Evolutionary conservation across 2,113 vertebrate genomes (phyloP).

Genomic region (Gobiocypris rarus): DNA sequence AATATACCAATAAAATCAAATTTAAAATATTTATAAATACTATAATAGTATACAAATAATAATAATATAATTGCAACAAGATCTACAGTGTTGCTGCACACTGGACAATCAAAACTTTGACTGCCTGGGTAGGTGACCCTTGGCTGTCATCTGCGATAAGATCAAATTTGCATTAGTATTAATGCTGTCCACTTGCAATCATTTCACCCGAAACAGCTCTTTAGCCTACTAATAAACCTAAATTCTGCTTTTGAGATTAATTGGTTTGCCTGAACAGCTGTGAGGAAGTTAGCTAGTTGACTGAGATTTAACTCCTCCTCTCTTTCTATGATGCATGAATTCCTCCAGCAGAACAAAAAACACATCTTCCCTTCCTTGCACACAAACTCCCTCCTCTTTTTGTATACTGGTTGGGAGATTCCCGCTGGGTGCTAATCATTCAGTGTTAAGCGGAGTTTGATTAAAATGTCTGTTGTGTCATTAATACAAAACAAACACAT

Average conservation of each 20-base stretch:
- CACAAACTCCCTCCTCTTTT: conserved; percentile 31
- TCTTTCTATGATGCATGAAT: not conserved
- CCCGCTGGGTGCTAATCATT: conserved; percentile 57
- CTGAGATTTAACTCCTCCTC: not conserved
- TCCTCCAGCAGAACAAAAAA: conserved; percentile 4
- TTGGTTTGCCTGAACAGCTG: not conserved
- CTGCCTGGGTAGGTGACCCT: no score
- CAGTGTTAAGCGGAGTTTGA: conserved; percentile 49
- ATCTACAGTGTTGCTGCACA: no score
- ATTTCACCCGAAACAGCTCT: not conserved
- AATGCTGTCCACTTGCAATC: not conserved
- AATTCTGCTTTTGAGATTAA: not conserved
- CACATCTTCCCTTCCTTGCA: conserved; percentile 22
- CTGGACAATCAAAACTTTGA: no score
- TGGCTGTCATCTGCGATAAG: not conserved
- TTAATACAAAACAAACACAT: conserved; percentile 55
- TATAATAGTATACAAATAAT: no score
- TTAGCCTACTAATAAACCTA: not conserved
- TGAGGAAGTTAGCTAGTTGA: not conserved
- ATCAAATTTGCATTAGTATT: not conserved
- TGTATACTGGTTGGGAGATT: conserved; percentile 36
- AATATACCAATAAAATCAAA: no score
- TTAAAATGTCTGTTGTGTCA: conserved; percentile 52
- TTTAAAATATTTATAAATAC: no score
- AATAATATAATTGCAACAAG: no score